Evolutionary conservation across 2,113 vertebrate genomes (phyloP).

Genomic region (Paralichthys olivaceus): DNA sequence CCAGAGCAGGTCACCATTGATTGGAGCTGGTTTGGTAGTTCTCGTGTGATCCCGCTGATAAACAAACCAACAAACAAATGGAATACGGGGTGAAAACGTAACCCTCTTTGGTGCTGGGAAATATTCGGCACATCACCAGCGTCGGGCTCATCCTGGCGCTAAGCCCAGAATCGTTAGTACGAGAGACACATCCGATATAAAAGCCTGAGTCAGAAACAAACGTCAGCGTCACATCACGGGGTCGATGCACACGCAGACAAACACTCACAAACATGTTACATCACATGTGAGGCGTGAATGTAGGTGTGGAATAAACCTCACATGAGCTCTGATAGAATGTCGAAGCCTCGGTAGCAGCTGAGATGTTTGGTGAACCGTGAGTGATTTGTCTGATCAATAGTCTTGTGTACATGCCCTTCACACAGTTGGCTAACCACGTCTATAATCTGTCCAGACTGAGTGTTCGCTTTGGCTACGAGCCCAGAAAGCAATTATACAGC

Average conservation of each 20-base stretch:
- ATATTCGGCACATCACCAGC: background rate
- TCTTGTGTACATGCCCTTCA: constrained; percentile 19
- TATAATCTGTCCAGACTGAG: constrained; percentile 4
- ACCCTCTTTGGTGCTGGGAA: too few relatives aligned
- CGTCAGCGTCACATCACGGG: constrained; percentile 3
- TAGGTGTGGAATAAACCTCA: constrained; percentile 14
- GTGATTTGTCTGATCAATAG: constrained; percentile 34
- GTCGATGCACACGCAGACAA: constrained; percentile 6
- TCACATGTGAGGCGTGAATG: background rate
- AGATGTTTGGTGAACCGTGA: constrained; percentile 19
- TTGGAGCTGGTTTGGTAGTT: too few relatives aligned
- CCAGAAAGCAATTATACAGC: constrained; percentile 1
- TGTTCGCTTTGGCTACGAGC: background rate
- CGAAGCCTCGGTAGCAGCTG: background rate
- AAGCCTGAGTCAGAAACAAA: constrained; percentile 26
- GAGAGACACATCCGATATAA: constrained; percentile 35
- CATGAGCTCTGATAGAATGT: background rate
- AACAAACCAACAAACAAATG: background rate
- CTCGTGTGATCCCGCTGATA: too few relatives aligned
- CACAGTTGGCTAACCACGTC: constrained; percentile 22
- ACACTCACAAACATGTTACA: background rate
- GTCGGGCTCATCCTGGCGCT: constrained; percentile 14
- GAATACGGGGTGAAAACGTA: background rate
- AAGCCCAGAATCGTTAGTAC: constrained; percentile 12
- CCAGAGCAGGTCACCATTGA: too few relatives aligned